Evolutionary conservation across 2,888 invertebrate genomes (phyloP).

Genomic region (Ashinkailepas kermadecensis): DNA sequence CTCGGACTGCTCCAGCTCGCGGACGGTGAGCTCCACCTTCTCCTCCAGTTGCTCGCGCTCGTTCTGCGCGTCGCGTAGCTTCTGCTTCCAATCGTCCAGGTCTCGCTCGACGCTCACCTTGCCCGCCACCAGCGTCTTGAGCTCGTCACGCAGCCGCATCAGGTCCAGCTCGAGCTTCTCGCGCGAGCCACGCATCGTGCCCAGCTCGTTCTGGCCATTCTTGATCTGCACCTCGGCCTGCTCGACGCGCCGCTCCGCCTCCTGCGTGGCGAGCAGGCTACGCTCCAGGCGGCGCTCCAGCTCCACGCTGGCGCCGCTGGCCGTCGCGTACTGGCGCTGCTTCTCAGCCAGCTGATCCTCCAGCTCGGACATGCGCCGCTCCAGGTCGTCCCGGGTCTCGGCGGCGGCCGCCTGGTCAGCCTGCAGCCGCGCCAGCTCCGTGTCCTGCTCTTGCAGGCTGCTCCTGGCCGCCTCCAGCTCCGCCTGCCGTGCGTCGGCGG

Average conservation of each 20-base stretch:
- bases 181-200: background rate
- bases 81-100: constrained; percentile 6
- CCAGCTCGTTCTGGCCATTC: constrained; percentile 19
- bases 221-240: background rate
- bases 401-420: background rate
- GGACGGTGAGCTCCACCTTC: background rate
- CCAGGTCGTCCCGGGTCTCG: background rate
- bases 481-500: background rate
- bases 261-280: background rate
- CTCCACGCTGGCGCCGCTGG: constrained; percentile 3
- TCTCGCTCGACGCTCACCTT: background rate
- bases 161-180: background rate
- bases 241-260: constrained; percentile 11
- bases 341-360: constrained; percentile 11
- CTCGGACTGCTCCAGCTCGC: background rate
- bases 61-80: constrained; percentile 5
- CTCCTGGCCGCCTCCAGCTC: background rate
- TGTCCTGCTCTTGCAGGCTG: background rate
- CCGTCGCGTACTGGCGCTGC: constrained; percentile 8
- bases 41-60: background rate
- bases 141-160: background rate
- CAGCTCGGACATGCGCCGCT: background rate
- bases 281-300: constrained; percentile 13
- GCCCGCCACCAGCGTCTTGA: background rate
- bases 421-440: background rate